phyloP scores from a whole-genome alignment of 2,888 invertebrate genomes.

The Agrochola litura region DNA sequence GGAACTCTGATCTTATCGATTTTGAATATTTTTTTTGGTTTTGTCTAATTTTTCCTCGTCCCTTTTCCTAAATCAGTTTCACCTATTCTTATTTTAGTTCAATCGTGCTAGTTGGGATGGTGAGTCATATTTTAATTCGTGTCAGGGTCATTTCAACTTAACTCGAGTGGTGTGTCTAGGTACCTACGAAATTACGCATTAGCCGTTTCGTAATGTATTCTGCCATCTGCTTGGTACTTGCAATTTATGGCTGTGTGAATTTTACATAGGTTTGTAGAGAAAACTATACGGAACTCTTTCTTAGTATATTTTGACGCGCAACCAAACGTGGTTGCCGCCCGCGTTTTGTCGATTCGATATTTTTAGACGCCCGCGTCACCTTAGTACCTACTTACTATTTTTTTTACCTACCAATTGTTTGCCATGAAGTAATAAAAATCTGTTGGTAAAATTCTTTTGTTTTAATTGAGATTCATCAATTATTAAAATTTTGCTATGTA shows the following conservation, averaged over 20 bases:
- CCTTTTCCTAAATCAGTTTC: constrained; percentile 27
- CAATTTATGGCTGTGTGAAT: neutral
- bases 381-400: neutral
- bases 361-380: constrained; percentile 48
- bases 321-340: constrained; percentile 39
- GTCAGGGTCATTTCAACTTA: constrained; percentile 77
- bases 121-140: constrained; percentile 71
- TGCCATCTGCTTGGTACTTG: constrained; percentile 62
- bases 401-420: neutral
- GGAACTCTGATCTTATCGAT: constrained; percentile 36
- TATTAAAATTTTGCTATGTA: too few relatives aligned
- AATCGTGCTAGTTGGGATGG: constrained; percentile 35
- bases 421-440: neutral
- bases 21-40: constrained; percentile 13
- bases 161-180: constrained; percentile 54
- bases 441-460: neutral
- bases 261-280: constrained; percentile 28
- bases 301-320: constrained; percentile 2
- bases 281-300: neutral
- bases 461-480: neutral
- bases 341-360: constrained; percentile 57
- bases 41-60: constrained; percentile 24
- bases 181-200: constrained; percentile 69
- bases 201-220: constrained; percentile 56
- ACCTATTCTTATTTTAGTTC: constrained; percentile 31